Evolutionary conservation across 2,797 vertebrate species (phyloP).

Genomic region (Hephaestus fuliginosus): DNA sequence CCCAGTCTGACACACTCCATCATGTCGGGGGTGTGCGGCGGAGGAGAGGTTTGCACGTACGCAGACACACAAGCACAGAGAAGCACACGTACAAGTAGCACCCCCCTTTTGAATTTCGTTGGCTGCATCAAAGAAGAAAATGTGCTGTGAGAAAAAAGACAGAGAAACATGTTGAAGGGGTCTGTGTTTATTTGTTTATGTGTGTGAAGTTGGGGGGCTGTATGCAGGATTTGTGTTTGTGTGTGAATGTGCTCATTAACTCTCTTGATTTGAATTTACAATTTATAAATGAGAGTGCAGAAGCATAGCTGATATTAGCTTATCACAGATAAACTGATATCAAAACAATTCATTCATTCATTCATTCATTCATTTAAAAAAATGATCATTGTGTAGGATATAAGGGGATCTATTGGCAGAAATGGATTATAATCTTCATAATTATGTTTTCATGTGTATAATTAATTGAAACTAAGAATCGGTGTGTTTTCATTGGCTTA

Average conservation of each 20-base stretch:
- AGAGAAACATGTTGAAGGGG: slow-evolving; percentile 20
- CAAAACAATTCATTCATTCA: slow-evolving; percentile 17
- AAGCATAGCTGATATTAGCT: neutral
- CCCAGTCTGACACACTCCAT: slow-evolving; percentile 85
- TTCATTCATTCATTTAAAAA: no score
- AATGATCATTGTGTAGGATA: no score
- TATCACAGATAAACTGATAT: neutral
- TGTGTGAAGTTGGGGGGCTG: neutral
- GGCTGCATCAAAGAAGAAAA: slow-evolving; percentile 51
- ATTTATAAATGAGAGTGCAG: slow-evolving; percentile 13
- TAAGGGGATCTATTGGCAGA: no score
- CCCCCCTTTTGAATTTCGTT: slow-evolving; percentile 44
- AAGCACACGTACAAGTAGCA: slow-evolving; percentile 9
- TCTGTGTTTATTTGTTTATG: slow-evolving; percentile 32
- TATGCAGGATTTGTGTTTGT: slow-evolving; percentile 13
- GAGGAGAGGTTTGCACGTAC: neutral
- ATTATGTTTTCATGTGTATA: no score
- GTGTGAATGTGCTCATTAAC: neutral
- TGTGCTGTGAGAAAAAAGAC: slow-evolving; percentile 27
- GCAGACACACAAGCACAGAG: slow-evolving; percentile 11
- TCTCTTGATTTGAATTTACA: slow-evolving; percentile 25
- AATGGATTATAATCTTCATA: no score
- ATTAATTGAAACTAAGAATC: no score
- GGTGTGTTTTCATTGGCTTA: no score
- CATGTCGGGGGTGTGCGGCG: slow-evolving; percentile 70